phyloP scores from a whole-genome alignment of 2,888 invertebrate species.

The Erpobdella octoculata region DNA sequence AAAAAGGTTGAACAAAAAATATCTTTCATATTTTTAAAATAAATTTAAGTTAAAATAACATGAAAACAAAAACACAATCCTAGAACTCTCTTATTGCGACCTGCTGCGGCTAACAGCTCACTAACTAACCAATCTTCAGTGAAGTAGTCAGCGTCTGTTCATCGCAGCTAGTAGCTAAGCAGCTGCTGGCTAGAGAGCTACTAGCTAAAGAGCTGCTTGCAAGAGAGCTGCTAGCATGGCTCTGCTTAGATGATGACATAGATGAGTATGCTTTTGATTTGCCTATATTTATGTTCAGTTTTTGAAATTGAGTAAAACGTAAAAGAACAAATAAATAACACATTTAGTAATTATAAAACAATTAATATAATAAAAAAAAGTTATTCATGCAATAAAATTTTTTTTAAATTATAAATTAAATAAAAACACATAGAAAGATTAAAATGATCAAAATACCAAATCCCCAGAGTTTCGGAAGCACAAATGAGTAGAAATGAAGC shows the following conservation, averaged over 20 bases:
- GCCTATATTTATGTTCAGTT: no score
- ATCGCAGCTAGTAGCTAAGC: conserved; percentile 29
- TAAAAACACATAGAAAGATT: no score
- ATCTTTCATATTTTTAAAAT: no score
- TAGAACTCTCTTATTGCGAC: no score
- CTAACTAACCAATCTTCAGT: conserved; percentile 23
- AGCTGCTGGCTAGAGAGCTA: conserved; percentile 24
- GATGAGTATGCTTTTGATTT: conserved; percentile 19
- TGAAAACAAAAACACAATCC: no score
- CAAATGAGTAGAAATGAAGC: no score
- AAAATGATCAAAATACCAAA: no score
- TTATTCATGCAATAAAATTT: not conserved
- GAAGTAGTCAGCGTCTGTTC: conserved; percentile 29
- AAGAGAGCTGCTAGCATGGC: conserved; percentile 18
- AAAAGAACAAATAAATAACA: no score
- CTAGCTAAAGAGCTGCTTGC: conserved; percentile 17
- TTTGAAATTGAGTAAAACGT: no score
- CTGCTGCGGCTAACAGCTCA: not conserved
- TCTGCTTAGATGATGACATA: conserved; percentile 24
- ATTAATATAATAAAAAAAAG: not conserved
- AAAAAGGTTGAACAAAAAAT: not conserved
- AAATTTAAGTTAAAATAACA: no score
- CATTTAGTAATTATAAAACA: not conserved
- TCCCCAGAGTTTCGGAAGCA: no score
- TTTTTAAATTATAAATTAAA: no score